These are phyloP conservation scores for Hyposmocoma kahamanoa DNA, from an alignment of 1,140 invertebrate genomes.

Conservation along the genomic window DNA sequence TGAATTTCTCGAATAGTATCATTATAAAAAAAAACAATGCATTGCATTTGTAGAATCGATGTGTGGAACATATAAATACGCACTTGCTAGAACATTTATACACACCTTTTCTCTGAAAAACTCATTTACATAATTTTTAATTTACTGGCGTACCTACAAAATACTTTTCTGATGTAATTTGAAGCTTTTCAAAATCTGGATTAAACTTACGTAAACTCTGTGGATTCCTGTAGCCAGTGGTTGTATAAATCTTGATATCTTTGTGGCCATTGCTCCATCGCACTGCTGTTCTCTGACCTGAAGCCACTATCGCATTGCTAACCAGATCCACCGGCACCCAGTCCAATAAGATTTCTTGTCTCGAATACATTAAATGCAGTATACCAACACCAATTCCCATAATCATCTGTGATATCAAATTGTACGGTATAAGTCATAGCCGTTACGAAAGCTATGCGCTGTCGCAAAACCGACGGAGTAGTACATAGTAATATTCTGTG, in stretches of 20 bases:
- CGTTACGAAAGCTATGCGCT: neutral
- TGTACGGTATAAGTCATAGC: neutral
- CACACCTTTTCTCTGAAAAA: too few species aligned
- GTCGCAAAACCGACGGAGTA: neutral
- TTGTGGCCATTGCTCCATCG: neutral
- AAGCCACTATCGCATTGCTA: constrained; percentile 16
- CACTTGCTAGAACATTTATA: too few species aligned
- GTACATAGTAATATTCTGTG: neutral
- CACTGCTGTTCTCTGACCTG: constrained; percentile 5
- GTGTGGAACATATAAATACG: too few species aligned
- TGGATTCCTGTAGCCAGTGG: constrained; percentile 1
- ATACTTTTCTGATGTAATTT: neutral
- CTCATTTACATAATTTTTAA: too few species aligned
- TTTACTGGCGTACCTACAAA: too few species aligned
- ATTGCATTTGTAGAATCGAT: too few species aligned
- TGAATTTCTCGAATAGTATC: neutral
- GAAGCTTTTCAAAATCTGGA: neutral
- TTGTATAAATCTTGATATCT: constrained; percentile 8
- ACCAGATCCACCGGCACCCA: constrained; percentile 18
- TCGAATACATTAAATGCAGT: neutral
- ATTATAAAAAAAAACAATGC: neutral
- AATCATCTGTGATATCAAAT: neutral
- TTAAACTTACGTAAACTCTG: constrained; percentile 6
- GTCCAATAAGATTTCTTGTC: neutral
- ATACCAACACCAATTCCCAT: neutral